Conservation (phyloP, 2,888 invertebrate species). For the Lordiphosa andalusiaca region DNA sequence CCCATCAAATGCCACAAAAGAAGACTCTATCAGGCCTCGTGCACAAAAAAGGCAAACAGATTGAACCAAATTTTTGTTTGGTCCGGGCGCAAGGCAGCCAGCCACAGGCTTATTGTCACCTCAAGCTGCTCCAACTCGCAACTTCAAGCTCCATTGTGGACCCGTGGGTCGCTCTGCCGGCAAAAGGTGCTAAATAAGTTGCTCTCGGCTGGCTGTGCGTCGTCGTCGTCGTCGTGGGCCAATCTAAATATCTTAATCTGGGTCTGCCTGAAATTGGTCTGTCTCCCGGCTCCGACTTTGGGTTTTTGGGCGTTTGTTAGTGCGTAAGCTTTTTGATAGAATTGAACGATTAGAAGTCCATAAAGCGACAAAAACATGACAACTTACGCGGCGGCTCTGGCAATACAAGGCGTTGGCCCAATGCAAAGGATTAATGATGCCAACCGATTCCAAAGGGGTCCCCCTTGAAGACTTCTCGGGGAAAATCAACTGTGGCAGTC, state of each 20-base stretch:
- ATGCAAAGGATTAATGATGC: constrained; percentile 77
- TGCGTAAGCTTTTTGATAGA: constrained; percentile 81
- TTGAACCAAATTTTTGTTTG: constrained; percentile 72
- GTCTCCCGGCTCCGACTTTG: constrained; percentile 15
- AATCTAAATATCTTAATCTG: constrained; percentile 81
- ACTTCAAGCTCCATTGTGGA: constrained; percentile 35
- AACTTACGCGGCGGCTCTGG: constrained; percentile 68
- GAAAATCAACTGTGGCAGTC: constrained; percentile 72
- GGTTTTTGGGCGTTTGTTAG: constrained; percentile 76
- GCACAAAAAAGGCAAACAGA: constrained; percentile 71
- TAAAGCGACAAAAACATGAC: constrained; percentile 81
- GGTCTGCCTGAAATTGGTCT: constrained; percentile 56
- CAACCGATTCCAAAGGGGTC: constrained; percentile 44
- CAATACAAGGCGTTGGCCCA: constrained; percentile 57
- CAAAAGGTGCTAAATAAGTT: constrained; percentile 77
- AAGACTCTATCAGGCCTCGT: constrained; percentile 67
- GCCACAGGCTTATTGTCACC: constrained; percentile 77
- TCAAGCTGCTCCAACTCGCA: constrained; percentile 39
- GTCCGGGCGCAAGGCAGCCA: constrained; percentile 8
- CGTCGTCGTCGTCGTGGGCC: constrained; percentile 42
- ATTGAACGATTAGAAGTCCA: constrained; percentile 81
- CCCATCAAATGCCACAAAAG: constrained; percentile 76
- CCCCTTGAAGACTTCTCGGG: constrained; percentile 26
- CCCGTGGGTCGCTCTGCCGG: constrained; percentile 48
- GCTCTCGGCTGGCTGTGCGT: constrained; percentile 34